phyloP scores from a whole-genome alignment of 2,797 vertebrate species.

The Pygocentrus nattereri region DNA sequence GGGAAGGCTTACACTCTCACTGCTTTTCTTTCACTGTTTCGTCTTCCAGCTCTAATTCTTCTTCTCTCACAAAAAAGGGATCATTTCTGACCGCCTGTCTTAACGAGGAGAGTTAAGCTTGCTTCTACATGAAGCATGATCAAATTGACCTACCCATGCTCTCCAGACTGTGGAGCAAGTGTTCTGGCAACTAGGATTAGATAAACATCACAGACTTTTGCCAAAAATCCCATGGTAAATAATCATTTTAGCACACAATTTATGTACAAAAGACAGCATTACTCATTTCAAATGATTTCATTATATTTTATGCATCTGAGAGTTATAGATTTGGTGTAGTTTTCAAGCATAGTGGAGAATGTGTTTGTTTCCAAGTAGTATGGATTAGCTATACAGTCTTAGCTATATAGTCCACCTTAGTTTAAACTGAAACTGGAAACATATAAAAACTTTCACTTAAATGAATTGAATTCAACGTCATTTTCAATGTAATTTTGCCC shows the following conservation, averaged over 20 bases:
- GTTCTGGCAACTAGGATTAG: no score
- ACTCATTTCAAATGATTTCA: not conserved
- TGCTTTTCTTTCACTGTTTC: slow-evolving; percentile 20
- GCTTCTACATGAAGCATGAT: not conserved
- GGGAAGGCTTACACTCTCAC: slow-evolving; percentile 16
- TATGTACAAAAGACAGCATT: not conserved
- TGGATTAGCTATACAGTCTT: no score
- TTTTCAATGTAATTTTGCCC: no score
- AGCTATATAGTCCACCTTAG: no score
- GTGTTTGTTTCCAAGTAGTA: no score
- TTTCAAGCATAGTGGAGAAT: no score
- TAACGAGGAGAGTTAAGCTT: not conserved
- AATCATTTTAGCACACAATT: not conserved
- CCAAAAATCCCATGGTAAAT: no score
- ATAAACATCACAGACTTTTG: not conserved
- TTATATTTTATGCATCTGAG: no score
- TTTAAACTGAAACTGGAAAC: no score
- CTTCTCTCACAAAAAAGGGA: not conserved
- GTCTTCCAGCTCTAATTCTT: not conserved
- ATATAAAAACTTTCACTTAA: no score
- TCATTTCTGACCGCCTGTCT: not conserved
- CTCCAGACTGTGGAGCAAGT: not conserved
- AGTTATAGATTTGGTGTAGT: no score
- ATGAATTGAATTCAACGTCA: no score
- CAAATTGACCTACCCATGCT: not conserved